phyloP scores from a whole-genome alignment of 2,888 invertebrate species.

The Apoderus coryli region DNA sequence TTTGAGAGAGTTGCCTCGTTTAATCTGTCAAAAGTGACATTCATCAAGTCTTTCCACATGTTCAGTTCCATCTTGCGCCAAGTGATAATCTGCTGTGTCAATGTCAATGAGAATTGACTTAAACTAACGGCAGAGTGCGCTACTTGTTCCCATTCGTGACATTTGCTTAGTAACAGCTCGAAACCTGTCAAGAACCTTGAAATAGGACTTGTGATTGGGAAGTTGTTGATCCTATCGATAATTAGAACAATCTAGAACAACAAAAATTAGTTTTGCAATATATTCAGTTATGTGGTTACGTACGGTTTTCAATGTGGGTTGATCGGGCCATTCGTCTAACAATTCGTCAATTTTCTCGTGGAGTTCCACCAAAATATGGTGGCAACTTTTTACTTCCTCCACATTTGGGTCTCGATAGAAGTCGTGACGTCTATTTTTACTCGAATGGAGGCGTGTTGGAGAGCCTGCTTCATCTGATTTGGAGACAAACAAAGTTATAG shows the following conservation, averaged over 20 bases:
- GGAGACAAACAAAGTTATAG: too few relatives aligned
- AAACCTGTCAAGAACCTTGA: conserved; percentile 81
- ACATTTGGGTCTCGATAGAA: conserved; percentile 79
- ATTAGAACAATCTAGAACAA: conserved; percentile 45
- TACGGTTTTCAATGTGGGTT: conserved; percentile 73
- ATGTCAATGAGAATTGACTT: conserved; percentile 49
- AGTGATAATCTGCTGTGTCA: conserved; percentile 70
- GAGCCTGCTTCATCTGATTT: conserved; percentile 19
- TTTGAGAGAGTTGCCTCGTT: conserved; percentile 56
- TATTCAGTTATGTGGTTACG: conserved; percentile 17
- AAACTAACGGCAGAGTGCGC: conserved; percentile 80
- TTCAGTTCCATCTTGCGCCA: conserved; percentile 86
- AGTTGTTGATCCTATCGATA: conserved; percentile 46
- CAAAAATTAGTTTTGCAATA: conserved; percentile 8
- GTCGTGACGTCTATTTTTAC: conserved; percentile 40
- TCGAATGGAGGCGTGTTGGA: conserved; percentile 17
- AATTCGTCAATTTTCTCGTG: conserved; percentile 44
- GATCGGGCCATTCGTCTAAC: conserved; percentile 73
- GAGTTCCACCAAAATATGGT: conserved; percentile 53
- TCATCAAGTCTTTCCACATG: conserved; percentile 75
- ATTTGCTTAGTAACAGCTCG: conserved; percentile 72
- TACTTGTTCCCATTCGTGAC: conserved; percentile 85
- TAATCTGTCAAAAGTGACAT: conserved; percentile 50
- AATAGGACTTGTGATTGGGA: conserved; percentile 69
- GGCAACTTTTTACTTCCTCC: conserved; percentile 57